A percentile compares a stretch with the other conserved stretches of the same genome.
Evolutionary conservation across 2,888 invertebrate genomes (phyloP).

Genomic region (Hydrotaea cyrtoneurina): DNA sequence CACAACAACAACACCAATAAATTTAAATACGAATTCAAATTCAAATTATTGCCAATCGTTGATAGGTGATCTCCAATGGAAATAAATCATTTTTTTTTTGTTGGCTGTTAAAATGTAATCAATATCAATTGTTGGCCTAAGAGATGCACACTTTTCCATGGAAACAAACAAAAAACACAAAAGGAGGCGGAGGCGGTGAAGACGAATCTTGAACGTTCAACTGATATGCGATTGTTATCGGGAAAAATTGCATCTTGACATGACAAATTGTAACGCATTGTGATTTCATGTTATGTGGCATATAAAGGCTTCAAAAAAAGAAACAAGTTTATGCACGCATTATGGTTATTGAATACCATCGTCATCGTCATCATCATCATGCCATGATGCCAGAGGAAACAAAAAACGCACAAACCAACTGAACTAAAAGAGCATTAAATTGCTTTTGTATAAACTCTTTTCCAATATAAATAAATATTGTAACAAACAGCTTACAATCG

Average conservation of each 20-base stretch:
- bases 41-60: conserved; percentile 24
- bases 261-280: conserved; percentile 64
- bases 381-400: background rate
- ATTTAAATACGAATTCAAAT: background rate
- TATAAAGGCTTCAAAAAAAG: conserved; percentile 25
- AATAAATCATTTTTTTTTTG: conserved; percentile 19
- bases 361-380: conserved; percentile 34
- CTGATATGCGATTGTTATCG: conserved; percentile 43
- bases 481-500: conserved; percentile 51
- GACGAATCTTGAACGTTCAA: background rate
- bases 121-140: conserved; percentile 7
- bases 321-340: conserved; percentile 55
- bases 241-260: conserved; percentile 56
- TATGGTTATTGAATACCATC: conserved; percentile 40
- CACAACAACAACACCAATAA: conserved; percentile 19
- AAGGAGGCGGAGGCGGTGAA: background rate
- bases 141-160: background rate
- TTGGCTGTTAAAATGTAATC: conserved; percentile 24
- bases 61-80: background rate
- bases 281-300: conserved; percentile 35
- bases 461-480: conserved; percentile 35
- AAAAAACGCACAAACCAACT: conserved; percentile 5
- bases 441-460: conserved; percentile 56
- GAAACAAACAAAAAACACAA: background rate
- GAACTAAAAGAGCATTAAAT: conserved; percentile 47